A percentile compares a stretch with the other conserved stretches of the same genome.
Evolutionary conservation across 2,113 vertebrate genomes (phyloP).

Genomic region (Struthidea cinerea): DNA sequence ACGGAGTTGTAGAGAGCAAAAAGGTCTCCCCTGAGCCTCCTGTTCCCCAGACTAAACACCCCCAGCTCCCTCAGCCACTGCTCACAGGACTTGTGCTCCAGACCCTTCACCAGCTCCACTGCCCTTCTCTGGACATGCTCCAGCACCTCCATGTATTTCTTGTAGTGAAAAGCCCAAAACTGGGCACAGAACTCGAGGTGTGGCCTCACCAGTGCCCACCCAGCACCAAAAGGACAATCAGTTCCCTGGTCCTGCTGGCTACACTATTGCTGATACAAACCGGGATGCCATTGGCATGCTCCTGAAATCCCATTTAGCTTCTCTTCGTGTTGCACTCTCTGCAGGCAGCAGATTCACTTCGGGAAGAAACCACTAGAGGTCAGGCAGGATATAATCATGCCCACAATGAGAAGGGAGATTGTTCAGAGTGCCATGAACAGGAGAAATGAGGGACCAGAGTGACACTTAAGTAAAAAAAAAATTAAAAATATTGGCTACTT

Average conservation of each 20-base stretch:
- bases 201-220: background rate
- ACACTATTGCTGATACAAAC: background rate
- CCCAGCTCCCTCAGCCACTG: background rate
- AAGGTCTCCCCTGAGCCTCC: background rate
- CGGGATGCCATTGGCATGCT: accelerated
- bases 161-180: background rate
- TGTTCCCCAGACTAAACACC: background rate
- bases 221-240: background rate
- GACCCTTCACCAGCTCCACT: background rate
- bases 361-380: constrained; percentile 35
- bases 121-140: accelerated
- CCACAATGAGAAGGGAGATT: background rate
- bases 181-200: background rate
- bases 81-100: background rate
- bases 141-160: background rate
- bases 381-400: background rate
- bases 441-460: background rate
- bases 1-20: accelerated
- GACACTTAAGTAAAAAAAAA: background rate
- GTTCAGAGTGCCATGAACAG: too few species aligned
- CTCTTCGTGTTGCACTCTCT: background rate
- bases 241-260: background rate
- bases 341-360: background rate
- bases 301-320: background rate
- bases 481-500: background rate